Base-by-base conservation (phyloP, 2,113 vertebrate species). In the Rhabdornis inornatus region DNA sequence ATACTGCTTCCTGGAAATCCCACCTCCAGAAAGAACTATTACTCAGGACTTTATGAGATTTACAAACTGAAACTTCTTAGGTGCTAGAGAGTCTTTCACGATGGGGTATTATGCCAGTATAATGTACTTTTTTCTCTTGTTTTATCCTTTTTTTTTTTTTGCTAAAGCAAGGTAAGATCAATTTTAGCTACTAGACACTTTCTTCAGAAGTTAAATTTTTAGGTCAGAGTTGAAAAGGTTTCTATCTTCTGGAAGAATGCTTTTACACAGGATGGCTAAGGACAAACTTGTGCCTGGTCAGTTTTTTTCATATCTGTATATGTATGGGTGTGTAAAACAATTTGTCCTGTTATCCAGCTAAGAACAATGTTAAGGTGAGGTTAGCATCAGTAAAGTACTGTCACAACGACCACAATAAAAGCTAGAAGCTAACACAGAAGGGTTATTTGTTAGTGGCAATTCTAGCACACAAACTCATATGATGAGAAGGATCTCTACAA, bases 401-500 rank as follows among this genome's bases (percentile, higher is more conserved):
- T 86, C 81, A 70, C 49, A 95, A 71, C 49, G 93, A 94, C 77
- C 40, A 90, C 56, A 86, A 92, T 27, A 96, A 70, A 83, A 97
- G 84, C 79, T 94, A 71, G 28, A 97, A 96, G 90, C 76, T 94
- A 96, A 96, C 59, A 91, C 71, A 92, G 9, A 92, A 74, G 90
- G 52, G 72, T 97, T 95, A 92, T 72, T 96, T 95, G 96, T 98
- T 98, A 98, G 96, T 98, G 87, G 87, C 91, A 95, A 93, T 92
- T 96, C 55, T 96, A 79, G 77, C 20, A 92, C 68, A 93, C 66
- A 37, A n/a, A 92, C 55, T 53, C 87, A 91, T 17, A 83, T 47
- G 86, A 74, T 22, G 9, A 95, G 63, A 52, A 88, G 63, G 76
- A 89, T 19, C 47, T 60, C 19, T 63, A 61, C 22, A 79, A 63